Evolutionary conservation across 2,113 vertebrate genomes (phyloP).

Genomic region (human): GRCh38 chr20:44164501-44165000

Average conservation of each 20-base stretch:
- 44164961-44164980: too few species aligned
- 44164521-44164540: too few species aligned
- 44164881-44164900: too few species aligned
- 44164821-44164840: neutral
- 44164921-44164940: too few species aligned
- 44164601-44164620: neutral
- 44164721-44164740: neutral
- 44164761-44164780: too few species aligned
- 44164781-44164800: too few species aligned
- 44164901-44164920: too few species aligned
- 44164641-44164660: neutral
- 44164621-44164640: neutral
- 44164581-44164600: fast-evolving
- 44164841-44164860: too few species aligned
- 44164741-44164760: neutral
- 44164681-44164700: neutral
- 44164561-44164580: neutral
- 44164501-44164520: neutral
- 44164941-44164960: too few species aligned
- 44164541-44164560: too few species aligned
- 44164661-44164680: neutral
- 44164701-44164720: neutral
- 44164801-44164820: neutral
- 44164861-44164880: too few species aligned
- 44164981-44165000: too few species aligned